Conservation (phyloP, 2,797 vertebrate species). For the Gymnoscopelus braueri region DNA sequence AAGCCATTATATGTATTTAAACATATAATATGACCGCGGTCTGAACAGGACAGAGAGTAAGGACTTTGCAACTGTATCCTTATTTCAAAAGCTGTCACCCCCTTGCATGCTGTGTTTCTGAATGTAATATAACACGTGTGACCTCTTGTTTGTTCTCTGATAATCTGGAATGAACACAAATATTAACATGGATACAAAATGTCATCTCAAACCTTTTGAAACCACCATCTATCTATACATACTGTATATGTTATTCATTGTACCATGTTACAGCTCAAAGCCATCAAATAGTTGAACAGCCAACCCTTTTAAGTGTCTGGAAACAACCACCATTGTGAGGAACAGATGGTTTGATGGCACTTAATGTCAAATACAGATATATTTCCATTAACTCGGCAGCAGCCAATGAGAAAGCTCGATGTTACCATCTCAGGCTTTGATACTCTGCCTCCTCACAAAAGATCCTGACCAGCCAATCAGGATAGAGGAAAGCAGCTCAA, state of each 20-base stretch:
- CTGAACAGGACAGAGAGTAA: background rate
- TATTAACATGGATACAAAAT: background rate
- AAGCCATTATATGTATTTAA: background rate
- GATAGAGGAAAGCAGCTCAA: conserved; percentile 60
- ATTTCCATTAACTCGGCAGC: background rate
- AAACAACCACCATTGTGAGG: conserved; percentile 58
- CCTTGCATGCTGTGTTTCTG: background rate
- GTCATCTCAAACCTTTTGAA: background rate
- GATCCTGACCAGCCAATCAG: conserved; percentile 83
- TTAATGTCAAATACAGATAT: conserved; percentile 1
- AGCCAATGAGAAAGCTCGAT: conserved; percentile 17
- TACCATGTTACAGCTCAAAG: background rate
- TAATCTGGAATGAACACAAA: background rate
- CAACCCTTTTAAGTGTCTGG: conserved; percentile 31
- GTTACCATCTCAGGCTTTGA: background rate
- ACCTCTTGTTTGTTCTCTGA: conserved; percentile 1
- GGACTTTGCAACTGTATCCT: background rate
- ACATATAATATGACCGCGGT: background rate
- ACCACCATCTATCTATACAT: background rate
- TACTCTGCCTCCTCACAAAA: conserved; percentile 58
- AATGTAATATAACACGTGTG: background rate
- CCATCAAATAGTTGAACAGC: conserved; percentile 16
- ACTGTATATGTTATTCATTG: conserved; percentile 5
- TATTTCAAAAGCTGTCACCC: conserved; percentile 4
- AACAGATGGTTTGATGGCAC: background rate